Base-by-base conservation (phyloP, 2,797 vertebrate genomes). In the Sciaenops ocellatus region DNA sequence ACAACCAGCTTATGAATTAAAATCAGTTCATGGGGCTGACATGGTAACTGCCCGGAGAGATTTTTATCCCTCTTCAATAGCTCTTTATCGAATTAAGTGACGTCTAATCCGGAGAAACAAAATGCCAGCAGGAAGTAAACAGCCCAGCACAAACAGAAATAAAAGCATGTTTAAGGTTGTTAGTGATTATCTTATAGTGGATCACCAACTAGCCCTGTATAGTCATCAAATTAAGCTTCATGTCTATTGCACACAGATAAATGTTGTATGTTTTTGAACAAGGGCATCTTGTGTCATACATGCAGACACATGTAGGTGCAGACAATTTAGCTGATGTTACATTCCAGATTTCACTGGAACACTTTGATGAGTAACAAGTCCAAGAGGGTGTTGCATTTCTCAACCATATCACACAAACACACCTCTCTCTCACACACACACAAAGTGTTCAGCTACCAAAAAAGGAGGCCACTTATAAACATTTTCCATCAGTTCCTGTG, bases 371-470 rank as follows among this genome's bases (percentile, higher is more conserved):
- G 22, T 20, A 30, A 34, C 28, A 60, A 30, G 34, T 55, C 64
- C 17, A 52, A 30, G 6, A 30, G n/a, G 46, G 11, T 69, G 60
- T 55, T 8, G 34, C 7, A 34, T 34, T 50, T 54, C 60, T 50
- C 12, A 13, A 48, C 48, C 16, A 44, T 51, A 50, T 51, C 65
- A 24, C 22, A 62, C 7, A 4, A 17, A 52, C 24, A 22, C 48
- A 44, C 50, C 28, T 30, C 70, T 12, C 26, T 26, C 48, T 46
- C 34, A 4, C 61, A 38, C 30, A 59, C 6, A 20, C 52, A 6
- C 44, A 22, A 59, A 48, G 65, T 57, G 44, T 69, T n/a, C 28
- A 17, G 57, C 59, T 67, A 62, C 80, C 64, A 79, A 77, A 87
- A 73, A 84, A 77, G 78, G 78, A 69, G 4, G 22, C 48, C 47